Base-by-base conservation (phyloP, 2,888 invertebrate species). In the Fabriciana adippe region DNA sequence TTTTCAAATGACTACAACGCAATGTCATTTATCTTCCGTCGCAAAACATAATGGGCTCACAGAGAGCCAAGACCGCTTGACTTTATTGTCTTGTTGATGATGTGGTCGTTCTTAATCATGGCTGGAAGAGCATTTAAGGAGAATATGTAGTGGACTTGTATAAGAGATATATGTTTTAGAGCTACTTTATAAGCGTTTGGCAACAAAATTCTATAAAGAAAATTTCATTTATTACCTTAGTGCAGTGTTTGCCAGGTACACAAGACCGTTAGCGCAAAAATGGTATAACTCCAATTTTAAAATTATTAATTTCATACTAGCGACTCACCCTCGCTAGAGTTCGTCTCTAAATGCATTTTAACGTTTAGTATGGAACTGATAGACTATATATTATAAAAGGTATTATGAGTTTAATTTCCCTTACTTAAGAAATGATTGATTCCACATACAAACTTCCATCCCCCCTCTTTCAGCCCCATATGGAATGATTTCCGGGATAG, bases 71-170 rank as follows among this genome's bases (percentile, higher is more conserved):
- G 41, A 57, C 35, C 50, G 51, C 64, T 64, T 64, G 56, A 57
- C 56, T 64, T 64, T 64, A 47, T 65, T 65, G 65, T 68, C 55
- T 61, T 47, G 55, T 61, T 56, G 68, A 68, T 68, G 60, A 65
- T 61, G 65, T 55, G 68, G 60, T 61, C 6, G 41, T 21, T 61
- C 65, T 51, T 68, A 50, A 65, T 61, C 59, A 65, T 45, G 51
- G 65, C 65, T 61, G 55, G 55, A 55, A 56, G 51, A 18, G 60
- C 51, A 48, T 31, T 60, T 55, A 65, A 65, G 45, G 55, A 47
- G 68, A 18, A 50, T 64, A 45, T 63, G 62, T 51, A 45, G 51
- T 64, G 21, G 53, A n/a, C 64, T 55, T 51, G 15, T 55, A 16
- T 50, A 47, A 65, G 55, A 55, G 14, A 41, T 26, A 68, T 65